Conservation (phyloP, 2,797 vertebrate species). For the Pampus argenteus region DNA sequence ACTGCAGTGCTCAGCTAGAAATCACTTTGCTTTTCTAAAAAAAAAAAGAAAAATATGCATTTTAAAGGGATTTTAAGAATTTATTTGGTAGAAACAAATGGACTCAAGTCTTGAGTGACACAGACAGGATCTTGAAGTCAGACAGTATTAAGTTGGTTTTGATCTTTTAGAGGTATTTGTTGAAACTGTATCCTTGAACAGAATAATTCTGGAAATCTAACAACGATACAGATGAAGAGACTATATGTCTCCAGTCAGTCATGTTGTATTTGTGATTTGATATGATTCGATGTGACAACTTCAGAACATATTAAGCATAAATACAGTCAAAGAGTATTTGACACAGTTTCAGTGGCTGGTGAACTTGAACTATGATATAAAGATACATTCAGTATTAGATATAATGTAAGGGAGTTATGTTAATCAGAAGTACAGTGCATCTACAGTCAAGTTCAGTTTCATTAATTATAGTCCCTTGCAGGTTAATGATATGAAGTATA, state of each 20-base stretch:
- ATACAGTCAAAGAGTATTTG: not conserved
- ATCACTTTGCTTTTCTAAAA: too few relatives aligned
- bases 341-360: conserved; percentile 7
- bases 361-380: not conserved
- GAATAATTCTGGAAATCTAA: not conserved
- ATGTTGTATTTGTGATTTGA: not conserved
- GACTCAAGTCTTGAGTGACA: not conserved
- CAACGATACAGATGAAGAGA: not conserved
- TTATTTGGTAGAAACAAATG: not conserved
- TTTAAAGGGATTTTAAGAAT: too few relatives aligned
- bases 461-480: not conserved
- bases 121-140: too few relatives aligned
- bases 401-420: not conserved
- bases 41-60: too few relatives aligned
- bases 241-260: not conserved
- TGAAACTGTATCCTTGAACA: not conserved
- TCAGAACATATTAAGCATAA: conserved; percentile 32
- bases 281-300: conserved; percentile 30
- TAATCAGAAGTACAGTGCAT: not conserved
- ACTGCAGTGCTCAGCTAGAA: too few relatives aligned
- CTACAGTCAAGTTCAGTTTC: not conserved
- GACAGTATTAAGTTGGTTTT: too few relatives aligned
- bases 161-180: too few relatives aligned
- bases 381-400: not conserved
- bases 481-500: not conserved